Evolutionary conservation across 2,797 vertebrate species (phyloP).

Genomic region (Clamator glandarius): DNA sequence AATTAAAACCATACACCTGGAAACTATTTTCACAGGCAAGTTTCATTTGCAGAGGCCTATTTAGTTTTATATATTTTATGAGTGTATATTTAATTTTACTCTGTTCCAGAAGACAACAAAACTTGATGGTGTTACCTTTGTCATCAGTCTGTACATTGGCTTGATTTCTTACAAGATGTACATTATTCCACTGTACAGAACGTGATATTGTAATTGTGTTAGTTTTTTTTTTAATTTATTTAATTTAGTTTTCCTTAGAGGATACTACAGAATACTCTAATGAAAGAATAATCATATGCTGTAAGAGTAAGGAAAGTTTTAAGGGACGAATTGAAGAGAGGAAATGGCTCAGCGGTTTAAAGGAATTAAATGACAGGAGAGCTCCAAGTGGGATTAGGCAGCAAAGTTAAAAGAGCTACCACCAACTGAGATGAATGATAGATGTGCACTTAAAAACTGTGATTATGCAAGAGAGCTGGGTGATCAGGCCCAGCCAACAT

Average conservation of each 20-base stretch:
- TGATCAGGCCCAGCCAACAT: no score
- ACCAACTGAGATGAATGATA: neutral
- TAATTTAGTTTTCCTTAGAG: neutral
- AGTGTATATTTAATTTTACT: neutral
- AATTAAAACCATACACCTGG: conserved; percentile 50
- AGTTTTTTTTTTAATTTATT: neutral
- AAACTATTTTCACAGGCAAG: conserved; percentile 1
- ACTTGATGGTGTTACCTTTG: neutral
- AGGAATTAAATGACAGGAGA: conserved; percentile 37
- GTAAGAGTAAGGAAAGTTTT: conserved; percentile 33
- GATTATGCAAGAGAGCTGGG: no score
- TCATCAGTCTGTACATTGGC: neutral
- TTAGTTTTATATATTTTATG: neutral
- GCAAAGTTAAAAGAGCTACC: conserved; percentile 30
- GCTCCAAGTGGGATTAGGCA: conserved; percentile 42
- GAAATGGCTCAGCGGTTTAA: conserved; percentile 33
- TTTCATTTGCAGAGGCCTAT: conserved; percentile 28
- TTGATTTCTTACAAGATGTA: neutral
- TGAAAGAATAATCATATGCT: conserved; percentile 22
- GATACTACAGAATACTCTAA: conserved; percentile 9
- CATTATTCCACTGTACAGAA: neutral
- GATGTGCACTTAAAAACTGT: neutral
- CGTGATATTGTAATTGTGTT: neutral
- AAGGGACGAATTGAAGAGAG: conserved; percentile 38
- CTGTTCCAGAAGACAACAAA: conserved; percentile 13